Evolutionary conservation across 2,797 vertebrate species (phyloP), one percentile per base, ranked within the genome.

Genomic region (Thunnus albacares): DNA sequence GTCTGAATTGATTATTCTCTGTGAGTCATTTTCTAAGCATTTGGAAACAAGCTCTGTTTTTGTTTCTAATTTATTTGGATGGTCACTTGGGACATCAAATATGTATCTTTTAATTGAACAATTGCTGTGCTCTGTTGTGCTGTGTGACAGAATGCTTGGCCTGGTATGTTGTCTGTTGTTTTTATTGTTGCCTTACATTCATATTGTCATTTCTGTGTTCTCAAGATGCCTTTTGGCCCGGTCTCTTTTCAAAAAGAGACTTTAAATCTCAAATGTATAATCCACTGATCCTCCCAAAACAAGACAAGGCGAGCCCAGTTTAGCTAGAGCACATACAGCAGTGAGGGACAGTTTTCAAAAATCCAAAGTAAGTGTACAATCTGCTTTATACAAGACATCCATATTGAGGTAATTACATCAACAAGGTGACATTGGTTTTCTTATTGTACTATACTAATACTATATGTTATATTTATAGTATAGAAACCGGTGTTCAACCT

Each of bases 81-180:
- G 15, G 47, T 75, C 71, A 30, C 71, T 45, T 17, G 65, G 65
- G 78, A 70, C 59, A 80, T 80, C 78, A 80, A 63, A 69, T 69
- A 70, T 80, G 78, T 80, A 75, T 75, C 78, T 75, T 75, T 80
- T 80, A 75, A 80, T 80, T 75, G 71, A 59, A 75, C 47, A 18
- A 35, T 60, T 69, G 66, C 58, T 59, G 45, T 70, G 26, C 26
- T 65, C 53, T 59, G 79, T 65, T 64, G 53, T 59, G 59, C 66
- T 26, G 52, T 58, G 64, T 69, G 71, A 58, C 63, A 74, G 64
- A 57, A 57, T 49, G 22, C 62, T 66, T 38, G 24, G 20, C 45
- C n/a, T 55, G 57, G 45, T 49, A 47, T 47, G 17, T 49, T 38
- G 68, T 80, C 22, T 69, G 53, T 59, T 65, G 64, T 41, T 51